A percentile compares a stretch with the other conserved stretches of the same genome.
These are phyloP conservation scores for Centrocercus urophasianus DNA, from an alignment of 2,113 vertebrate species.

Conservation along the genomic window DNA sequence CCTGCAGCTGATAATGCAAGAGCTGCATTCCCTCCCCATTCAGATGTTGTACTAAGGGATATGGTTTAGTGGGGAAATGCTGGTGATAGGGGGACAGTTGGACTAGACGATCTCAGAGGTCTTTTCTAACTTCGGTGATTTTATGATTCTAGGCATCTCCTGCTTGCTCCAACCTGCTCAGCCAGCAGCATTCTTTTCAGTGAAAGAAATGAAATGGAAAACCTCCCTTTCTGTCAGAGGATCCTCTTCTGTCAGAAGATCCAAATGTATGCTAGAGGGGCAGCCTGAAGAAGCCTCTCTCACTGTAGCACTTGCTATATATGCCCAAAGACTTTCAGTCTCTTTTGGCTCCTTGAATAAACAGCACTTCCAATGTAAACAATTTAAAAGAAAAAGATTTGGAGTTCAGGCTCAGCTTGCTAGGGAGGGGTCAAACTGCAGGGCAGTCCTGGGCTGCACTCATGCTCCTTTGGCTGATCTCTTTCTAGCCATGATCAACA, in stretches of 20 bases:
- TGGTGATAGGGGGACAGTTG: no score
- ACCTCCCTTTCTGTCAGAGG: background rate
- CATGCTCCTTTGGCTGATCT: background rate
- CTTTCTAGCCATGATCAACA: background rate
- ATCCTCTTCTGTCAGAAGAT: background rate
- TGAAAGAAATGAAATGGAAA: constrained; percentile 8
- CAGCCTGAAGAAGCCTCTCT: background rate
- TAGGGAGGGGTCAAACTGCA: background rate
- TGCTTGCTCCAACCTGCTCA: constrained; percentile 23
- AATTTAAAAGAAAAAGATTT: background rate
- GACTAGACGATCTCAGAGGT: no score
- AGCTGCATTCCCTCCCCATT: constrained; percentile 21
- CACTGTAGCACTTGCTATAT: background rate
- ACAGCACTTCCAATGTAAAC: background rate
- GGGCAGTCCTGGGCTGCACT: background rate
- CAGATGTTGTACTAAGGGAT: no score
- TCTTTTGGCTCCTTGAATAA: background rate
- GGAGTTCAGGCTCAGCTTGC: background rate
- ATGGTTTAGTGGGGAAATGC: no score
- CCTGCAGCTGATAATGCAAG: constrained; percentile 21
- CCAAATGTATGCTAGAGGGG: background rate
- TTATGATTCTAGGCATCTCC: background rate
- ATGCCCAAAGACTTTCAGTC: background rate
- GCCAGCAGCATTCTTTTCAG: constrained; percentile 34
- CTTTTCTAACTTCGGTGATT: no score